Conservation (phyloP, 2,113 vertebrate genomes). For the Acanthisitta chloris region DNA sequence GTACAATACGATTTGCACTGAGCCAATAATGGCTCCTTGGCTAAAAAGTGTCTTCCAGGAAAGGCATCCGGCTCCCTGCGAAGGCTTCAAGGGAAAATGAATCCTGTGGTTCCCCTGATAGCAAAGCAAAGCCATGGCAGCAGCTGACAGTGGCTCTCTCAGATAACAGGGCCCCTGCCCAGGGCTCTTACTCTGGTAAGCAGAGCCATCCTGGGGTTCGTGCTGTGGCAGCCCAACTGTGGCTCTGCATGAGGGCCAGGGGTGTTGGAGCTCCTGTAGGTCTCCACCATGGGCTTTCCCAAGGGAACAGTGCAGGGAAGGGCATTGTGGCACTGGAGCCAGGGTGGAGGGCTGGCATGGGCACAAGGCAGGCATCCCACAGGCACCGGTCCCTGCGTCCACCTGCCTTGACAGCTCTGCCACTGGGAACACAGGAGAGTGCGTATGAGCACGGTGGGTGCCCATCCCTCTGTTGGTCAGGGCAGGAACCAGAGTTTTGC, state of each 20-base stretch:
- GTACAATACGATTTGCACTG: background rate
- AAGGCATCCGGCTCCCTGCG: background rate
- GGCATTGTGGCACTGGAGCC: background rate
- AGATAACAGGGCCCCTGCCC: background rate
- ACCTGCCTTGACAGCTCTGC: accelerated
- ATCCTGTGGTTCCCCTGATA: background rate
- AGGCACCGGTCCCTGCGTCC: background rate
- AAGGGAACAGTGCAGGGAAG: background rate
- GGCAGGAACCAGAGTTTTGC: background rate
- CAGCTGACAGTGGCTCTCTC: background rate
- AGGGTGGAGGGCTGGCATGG: background rate
- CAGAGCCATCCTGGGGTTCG: background rate
- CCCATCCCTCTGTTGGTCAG: accelerated
- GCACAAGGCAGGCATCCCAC: background rate
- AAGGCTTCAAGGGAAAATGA: background rate
- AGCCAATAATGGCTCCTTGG: background rate
- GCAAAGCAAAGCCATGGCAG: background rate
- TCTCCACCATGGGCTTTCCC: background rate
- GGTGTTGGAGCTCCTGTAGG: background rate
- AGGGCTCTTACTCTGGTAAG: background rate
- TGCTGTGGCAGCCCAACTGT: background rate
- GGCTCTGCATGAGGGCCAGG: background rate
- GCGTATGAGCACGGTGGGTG: accelerated
- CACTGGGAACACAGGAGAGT: background rate
- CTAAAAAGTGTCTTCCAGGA: background rate